Evolutionary conservation across 2,888 invertebrate genomes (phyloP).

Genomic region (Eurytoma californica): DNA sequence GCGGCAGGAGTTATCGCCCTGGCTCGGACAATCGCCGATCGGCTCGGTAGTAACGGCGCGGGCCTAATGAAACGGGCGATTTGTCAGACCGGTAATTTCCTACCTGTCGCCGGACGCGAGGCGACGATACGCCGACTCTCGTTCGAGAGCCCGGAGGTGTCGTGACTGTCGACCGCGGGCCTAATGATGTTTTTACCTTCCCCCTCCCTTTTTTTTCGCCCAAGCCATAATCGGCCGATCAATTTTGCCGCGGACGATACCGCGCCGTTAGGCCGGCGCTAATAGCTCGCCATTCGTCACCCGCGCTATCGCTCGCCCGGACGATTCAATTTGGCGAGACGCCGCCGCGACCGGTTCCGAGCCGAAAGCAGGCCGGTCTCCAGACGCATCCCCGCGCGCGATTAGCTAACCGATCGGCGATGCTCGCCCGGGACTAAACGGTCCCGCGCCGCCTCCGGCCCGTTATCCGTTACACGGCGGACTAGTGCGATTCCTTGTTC

Average conservation of each 20-base stretch:
- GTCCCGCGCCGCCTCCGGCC: not conserved
- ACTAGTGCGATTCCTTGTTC: slow-evolving; percentile 41
- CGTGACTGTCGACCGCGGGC: too few species aligned
- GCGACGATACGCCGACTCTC: too few species aligned
- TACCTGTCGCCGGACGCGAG: slow-evolving; percentile 15
- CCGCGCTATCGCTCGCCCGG: slow-evolving; percentile 1
- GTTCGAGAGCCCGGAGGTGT: too few species aligned
- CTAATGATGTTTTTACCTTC: too few species aligned
- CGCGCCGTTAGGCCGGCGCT: not conserved
- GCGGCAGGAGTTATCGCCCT: not conserved
- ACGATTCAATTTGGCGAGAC: slow-evolving; percentile 1
- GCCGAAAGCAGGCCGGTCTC: too few species aligned
- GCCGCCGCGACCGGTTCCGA: not conserved
- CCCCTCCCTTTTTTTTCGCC: not conserved
- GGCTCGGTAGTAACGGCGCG: slow-evolving; percentile 24
- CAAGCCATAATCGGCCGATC: not conserved
- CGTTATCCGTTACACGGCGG: slow-evolving; percentile 49
- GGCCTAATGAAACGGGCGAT: slow-evolving; percentile 35
- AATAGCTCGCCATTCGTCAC: not conserved
- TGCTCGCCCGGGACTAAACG: slow-evolving; percentile 5
- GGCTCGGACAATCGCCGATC: slow-evolving; percentile 1
- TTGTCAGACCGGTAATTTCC: slow-evolving; percentile 38
- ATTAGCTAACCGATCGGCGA: too few species aligned
- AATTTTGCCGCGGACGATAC: not conserved
- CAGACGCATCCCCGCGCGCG: too few species aligned